phyloP scores from a whole-genome alignment of 1,140 invertebrate genomes.

The Ips typographus region DNA sequence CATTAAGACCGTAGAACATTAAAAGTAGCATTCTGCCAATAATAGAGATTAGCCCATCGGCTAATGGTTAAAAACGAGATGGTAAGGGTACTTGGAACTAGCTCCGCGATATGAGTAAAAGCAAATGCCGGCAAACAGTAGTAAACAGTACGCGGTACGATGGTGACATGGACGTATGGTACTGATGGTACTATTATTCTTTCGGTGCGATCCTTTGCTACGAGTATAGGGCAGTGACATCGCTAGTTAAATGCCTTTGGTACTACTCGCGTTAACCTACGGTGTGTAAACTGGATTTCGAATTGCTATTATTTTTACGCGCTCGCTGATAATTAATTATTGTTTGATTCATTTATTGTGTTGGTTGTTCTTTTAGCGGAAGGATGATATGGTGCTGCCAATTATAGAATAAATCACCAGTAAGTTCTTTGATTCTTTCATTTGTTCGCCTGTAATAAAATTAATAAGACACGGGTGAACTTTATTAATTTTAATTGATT shows the following conservation, averaged over 20 bases:
- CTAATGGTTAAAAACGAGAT: conserved; percentile 32
- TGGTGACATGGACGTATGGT: conserved; percentile 35
- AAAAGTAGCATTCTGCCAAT: conserved; percentile 26
- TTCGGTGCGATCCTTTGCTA: conserved; percentile 33
- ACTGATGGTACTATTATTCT: conserved; percentile 34
- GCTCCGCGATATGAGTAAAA: conserved; percentile 33
- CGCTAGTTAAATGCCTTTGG: conserved; percentile 31
- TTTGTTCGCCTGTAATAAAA: too few species aligned
- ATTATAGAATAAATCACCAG: neutral
- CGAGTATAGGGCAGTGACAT: conserved; percentile 36
- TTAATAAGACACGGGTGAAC: too few species aligned
- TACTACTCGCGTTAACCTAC: conserved; percentile 19
- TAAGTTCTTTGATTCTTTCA: too few species aligned
- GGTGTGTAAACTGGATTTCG: conserved; percentile 33
- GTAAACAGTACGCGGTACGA: conserved; percentile 35
- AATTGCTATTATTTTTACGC: conserved; percentile 28
- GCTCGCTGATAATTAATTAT: conserved; percentile 15
- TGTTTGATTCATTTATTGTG: conserved; percentile 8
- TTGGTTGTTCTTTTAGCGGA: neutral
- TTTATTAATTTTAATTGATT: too few species aligned
- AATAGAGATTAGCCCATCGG: conserved; percentile 24
- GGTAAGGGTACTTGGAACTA: conserved; percentile 29
- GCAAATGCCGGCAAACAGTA: conserved; percentile 34
- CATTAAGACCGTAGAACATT: conserved; percentile 19
- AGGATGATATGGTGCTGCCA: neutral